phyloP scores from a whole-genome alignment of 2,888 invertebrate genomes.

The Leptopilina drosophilae region DNA sequence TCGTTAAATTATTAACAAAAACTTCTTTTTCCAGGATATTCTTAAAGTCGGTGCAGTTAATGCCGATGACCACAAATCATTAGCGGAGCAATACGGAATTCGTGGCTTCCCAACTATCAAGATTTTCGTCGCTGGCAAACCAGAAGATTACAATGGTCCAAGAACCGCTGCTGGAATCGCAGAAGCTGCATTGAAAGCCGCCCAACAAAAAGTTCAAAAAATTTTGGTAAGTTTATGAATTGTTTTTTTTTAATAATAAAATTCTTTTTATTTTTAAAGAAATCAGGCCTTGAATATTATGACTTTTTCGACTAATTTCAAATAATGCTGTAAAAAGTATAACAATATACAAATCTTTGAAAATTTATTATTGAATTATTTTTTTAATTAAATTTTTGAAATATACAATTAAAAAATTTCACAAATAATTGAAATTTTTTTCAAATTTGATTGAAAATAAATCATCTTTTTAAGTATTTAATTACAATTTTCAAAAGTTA shows the following conservation, averaged over 20 bases:
- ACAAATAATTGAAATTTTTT: no score
- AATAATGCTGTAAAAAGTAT: no score
- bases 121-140: constrained; percentile 93
- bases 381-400: no score
- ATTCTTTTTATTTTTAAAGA: no score
- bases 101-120: constrained; percentile 97
- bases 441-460: no score
- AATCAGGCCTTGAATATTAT: no score
- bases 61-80: constrained; percentile 91
- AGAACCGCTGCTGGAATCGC: constrained; percentile 92
- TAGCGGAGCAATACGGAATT: constrained; percentile 89
- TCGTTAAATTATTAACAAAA: constrained; percentile 38
- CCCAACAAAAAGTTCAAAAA: constrained; percentile 85
- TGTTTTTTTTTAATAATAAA: constrained; percentile 57
- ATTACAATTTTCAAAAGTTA: no score
- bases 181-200: constrained; percentile 89
- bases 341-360: no score
- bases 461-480: no score
- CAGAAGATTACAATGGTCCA: constrained; percentile 90
- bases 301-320: no score
- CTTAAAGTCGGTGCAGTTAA: constrained; percentile 96
- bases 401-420: no score
- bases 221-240: constrained; percentile 80
- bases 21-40: constrained; percentile 82
- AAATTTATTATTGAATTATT: no score